These are phyloP conservation scores for Ditylenchus weischeri DNA, from an alignment of 2,888 invertebrate genomes.

Conservation along the genomic window DNA sequence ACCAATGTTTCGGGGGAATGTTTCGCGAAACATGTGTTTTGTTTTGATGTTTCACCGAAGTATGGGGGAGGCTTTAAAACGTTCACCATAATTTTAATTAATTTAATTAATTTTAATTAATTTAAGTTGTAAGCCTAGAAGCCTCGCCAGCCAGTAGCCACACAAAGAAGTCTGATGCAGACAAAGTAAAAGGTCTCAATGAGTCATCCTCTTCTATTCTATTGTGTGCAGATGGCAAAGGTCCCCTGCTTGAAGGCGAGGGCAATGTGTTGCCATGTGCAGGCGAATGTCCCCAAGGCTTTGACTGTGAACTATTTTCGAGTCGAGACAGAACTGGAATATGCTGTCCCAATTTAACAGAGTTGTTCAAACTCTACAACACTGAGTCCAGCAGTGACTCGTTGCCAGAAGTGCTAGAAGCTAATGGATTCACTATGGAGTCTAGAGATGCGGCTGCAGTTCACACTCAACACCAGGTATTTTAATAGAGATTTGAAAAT, in stretches of 20 bases:
- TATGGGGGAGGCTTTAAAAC: too few relatives aligned
- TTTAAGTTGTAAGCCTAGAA: too few relatives aligned
- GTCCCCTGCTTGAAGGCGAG: constrained; percentile 31
- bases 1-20: too few relatives aligned
- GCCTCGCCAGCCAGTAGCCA: too few relatives aligned
- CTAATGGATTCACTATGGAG: constrained; percentile 5
- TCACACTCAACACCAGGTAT: neutral
- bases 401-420: neutral
- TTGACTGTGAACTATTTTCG: constrained; percentile 26
- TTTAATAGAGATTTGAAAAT: neutral
- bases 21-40: too few relatives aligned
- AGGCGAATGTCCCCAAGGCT: constrained; percentile 27
- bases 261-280: constrained; percentile 29
- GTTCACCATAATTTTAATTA: too few relatives aligned
- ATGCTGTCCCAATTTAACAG: constrained; percentile 25
- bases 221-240: constrained; percentile 28
- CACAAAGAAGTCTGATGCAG: too few relatives aligned
- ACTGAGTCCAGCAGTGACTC: constrained; percentile 12
- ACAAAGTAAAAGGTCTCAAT: neutral
- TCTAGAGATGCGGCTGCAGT: neutral
- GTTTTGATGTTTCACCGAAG: too few relatives aligned
- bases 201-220: constrained; percentile 2
- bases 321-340: constrained; percentile 20
- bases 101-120: too few relatives aligned
- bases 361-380: constrained; percentile 23